phyloP scores from a whole-genome alignment of 2,797 vertebrate genomes.

The Gouania willdenowi region DNA sequence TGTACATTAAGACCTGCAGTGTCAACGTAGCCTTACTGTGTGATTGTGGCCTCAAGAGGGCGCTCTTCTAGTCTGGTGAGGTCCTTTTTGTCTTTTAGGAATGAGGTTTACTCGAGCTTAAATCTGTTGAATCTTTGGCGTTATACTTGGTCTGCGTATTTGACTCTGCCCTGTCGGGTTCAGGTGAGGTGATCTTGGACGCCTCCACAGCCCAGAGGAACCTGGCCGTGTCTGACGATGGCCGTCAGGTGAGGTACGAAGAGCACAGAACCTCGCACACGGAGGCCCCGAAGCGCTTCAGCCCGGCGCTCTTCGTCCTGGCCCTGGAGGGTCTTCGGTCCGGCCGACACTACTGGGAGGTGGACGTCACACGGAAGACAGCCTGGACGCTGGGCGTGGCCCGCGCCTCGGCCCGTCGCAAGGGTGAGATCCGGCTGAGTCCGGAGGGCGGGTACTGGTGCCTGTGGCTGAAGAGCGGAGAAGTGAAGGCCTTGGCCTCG shows the following conservation, averaged over 20 bases:
- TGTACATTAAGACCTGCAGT: too few relatives aligned
- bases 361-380: constrained; percentile 70
- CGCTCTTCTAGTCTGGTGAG: too few relatives aligned
- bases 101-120: too few relatives aligned
- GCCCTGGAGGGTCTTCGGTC: constrained; percentile 65
- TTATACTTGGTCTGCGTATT: too few relatives aligned
- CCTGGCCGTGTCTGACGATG: constrained; percentile 74
- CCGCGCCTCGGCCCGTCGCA: constrained; percentile 56
- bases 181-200: constrained; percentile 81
- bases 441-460: constrained; percentile 77
- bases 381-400: constrained; percentile 82
- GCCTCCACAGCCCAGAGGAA: constrained; percentile 75
- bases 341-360: constrained; percentile 84
- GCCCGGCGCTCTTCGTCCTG: constrained; percentile 77
- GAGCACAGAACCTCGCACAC: constrained; percentile 47
- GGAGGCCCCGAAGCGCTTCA: constrained; percentile 72
- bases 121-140: too few relatives aligned
- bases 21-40: too few relatives aligned
- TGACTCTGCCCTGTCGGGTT: background rate
- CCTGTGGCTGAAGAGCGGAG: constrained; percentile 74
- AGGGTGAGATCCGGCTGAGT: constrained; percentile 77
- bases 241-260: constrained; percentile 73
- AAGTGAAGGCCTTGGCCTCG: constrained; percentile 66
- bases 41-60: too few relatives aligned
- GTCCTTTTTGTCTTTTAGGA: too few relatives aligned